These are phyloP conservation scores for Bufotes viridis DNA, from an alignment of 2,797 vertebrate genomes.

Conservation along the genomic window DNA sequence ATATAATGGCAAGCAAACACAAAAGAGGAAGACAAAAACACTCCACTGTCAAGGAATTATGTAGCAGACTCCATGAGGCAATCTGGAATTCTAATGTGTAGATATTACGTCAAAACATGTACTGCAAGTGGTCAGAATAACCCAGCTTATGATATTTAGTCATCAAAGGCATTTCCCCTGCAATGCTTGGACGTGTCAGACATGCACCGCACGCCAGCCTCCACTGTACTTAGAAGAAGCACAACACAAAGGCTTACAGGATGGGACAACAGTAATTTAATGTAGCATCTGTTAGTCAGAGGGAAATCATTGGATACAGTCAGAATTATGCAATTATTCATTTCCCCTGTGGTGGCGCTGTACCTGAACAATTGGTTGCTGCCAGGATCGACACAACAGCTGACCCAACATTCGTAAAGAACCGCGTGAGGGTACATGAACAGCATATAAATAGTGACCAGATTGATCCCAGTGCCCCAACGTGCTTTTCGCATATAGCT, in stretches of 20 bases:
- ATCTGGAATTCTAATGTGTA: conserved; percentile 11
- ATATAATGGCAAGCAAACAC: not conserved
- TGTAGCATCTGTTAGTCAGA: not conserved
- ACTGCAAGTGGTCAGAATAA: conserved; percentile 25
- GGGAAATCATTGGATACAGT: not conserved
- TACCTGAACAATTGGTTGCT: not conserved
- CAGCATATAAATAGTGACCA: too few species aligned
- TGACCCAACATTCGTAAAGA: too few species aligned
- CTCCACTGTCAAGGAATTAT: not conserved
- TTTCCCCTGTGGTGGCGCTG: not conserved
- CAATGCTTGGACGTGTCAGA: not conserved
- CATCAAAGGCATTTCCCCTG: conserved; percentile 12
- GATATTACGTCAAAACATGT: conserved; percentile 18
- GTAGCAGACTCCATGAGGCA: conserved; percentile 6
- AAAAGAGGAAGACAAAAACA: conserved; percentile 27
- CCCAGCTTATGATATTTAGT: conserved; percentile 33
- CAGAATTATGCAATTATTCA: not conserved
- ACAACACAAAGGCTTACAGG: not conserved
- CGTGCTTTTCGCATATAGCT: too few species aligned
- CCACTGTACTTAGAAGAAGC: not conserved
- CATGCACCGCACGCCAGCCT: not conserved
- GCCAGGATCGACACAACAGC: not conserved
- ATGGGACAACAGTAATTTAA: too few species aligned
- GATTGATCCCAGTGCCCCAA: too few species aligned
- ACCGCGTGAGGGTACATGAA: too few species aligned